Evolutionary conservation across 1,140 invertebrate genomes (phyloP), one percentile per base, ranked within the genome.

Genomic region (Aphis craccivora): DNA sequence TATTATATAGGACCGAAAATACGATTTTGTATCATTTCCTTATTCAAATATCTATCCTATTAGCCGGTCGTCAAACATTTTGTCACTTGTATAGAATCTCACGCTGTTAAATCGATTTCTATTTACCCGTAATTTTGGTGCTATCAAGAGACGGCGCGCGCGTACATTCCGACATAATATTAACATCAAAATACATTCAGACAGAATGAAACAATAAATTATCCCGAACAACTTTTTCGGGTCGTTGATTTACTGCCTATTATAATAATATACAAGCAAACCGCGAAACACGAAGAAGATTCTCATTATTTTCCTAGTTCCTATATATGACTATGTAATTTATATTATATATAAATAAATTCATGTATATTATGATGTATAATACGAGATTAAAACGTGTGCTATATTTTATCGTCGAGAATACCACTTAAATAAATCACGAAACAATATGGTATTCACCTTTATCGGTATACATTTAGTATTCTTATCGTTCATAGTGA

Each of bases 121-220:
- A 11, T 11, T n/a, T 14, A 76, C 60, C 8, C 9, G n/a, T n/a
- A n/a, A 30, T 76, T n/a, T 76, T 14, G 25, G 23, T 30, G 60
- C n/a, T 76, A 76, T 76, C 30, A 76, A n/a, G 8, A n/a, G 25
- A 76, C 60, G 30, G 25, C 7, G 30, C 30, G 9, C n/a, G 30
- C n/a, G 30, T n/a, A 51, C 48, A 76, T 76, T 76, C 55, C n/a
- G 8, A 76, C 60, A n/a, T 30, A 76, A 76, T 76, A 76, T 76
- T 30, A 20, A 51, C 14, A 51, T 51, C 48, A 51, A 51, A 18
- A 51, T 76, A 76, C 60, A 76, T 76, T 9, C 25, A 76, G n/a
- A 76, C 25, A n/a, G n/a, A 76, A 76, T 76, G n/a, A 30, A 76
- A 76, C n/a, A 76, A n/a, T 76, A 76, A 76, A 76, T 76, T 76